Evolutionary conservation across 2,113 vertebrate species (phyloP).

Genomic region (Peucedramus taeniatus): DNA sequence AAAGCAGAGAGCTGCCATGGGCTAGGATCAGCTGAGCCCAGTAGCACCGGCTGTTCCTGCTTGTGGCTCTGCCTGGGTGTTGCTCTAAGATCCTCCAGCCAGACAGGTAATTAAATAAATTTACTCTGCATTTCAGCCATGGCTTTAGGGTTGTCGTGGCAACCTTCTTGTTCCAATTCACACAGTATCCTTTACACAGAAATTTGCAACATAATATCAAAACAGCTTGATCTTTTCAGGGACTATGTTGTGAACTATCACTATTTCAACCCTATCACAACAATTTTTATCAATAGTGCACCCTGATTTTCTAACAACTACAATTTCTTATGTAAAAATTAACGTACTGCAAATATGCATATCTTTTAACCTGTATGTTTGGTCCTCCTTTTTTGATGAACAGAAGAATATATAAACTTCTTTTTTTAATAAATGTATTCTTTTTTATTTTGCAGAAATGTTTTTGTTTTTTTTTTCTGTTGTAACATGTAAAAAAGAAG

Average conservation of each 20-base stretch:
- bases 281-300: neutral
- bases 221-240: neutral
- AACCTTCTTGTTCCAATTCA: neutral
- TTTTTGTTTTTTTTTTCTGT: neutral
- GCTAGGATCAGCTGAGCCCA: neutral
- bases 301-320: neutral
- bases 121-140: neutral
- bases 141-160: neutral
- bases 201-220: neutral
- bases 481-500: neutral
- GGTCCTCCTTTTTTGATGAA: neutral
- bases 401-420: neutral
- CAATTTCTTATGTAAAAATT: neutral
- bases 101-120: neutral
- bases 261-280: neutral
- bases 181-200: neutral
- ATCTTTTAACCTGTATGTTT: neutral
- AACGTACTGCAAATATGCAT: neutral
- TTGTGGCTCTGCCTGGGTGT: neutral
- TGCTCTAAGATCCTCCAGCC: neutral
- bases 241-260: neutral
- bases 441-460: neutral
- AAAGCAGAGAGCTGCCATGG: neutral
- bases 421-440: accelerated
- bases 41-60: neutral